These are phyloP conservation scores for Palythoa heliodiscus DNA, from an alignment of 92 coral and sea anemone species.

Conservation along the genomic window DNA sequence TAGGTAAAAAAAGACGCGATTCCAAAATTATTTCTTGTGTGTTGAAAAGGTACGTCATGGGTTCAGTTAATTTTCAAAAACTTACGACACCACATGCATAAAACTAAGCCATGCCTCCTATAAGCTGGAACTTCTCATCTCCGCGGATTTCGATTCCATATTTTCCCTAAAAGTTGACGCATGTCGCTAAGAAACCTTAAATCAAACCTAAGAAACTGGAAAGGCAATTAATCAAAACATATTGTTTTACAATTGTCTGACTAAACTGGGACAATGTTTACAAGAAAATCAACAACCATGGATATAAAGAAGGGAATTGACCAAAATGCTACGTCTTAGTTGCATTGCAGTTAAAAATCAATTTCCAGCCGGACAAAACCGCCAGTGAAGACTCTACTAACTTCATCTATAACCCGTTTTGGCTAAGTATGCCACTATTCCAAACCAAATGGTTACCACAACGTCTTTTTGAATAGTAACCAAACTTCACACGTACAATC, in stretches of 20 bases:
- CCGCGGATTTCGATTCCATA: not conserved
- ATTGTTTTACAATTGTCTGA: not conserved
- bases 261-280: not conserved
- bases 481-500: no score
- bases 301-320: not conserved
- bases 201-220: no score
- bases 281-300: not conserved
- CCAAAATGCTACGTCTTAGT: not conserved
- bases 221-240: not conserved
- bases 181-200: not conserved
- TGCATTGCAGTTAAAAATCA: not conserved
- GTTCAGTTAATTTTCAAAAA: conserved; percentile 1
- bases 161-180: not conserved
- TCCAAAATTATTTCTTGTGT: not conserved
- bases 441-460: no score
- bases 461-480: no score
- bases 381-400: not conserved
- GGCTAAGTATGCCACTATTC: no score
- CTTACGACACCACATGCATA: not conserved
- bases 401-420: no score
- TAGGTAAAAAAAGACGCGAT: not conserved
- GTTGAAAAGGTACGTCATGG: not conserved
- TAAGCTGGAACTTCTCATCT: not conserved
- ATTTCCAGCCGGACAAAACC: not conserved
- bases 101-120: not conserved